Percentiles rank a stretch among this genome's conserved stretches.
These are phyloP conservation scores for Chesias legatella DNA, from an alignment of 2,888 invertebrate species.

Conservation along the genomic window DNA sequence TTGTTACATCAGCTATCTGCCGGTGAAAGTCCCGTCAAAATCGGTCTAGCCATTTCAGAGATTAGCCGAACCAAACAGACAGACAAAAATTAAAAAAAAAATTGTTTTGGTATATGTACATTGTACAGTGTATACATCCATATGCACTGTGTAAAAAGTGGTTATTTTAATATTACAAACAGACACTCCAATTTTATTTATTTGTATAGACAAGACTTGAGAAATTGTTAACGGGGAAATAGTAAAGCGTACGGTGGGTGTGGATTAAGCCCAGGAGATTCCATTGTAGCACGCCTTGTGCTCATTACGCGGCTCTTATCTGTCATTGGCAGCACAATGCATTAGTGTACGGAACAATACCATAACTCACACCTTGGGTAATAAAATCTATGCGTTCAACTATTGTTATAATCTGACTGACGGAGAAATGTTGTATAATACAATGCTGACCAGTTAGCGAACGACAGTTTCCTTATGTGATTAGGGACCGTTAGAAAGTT, in stretches of 20 bases:
- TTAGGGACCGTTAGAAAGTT: too few relatives aligned
- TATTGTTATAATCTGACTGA: not conserved
- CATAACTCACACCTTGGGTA: conserved; percentile 52
- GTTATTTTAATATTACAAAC: too few relatives aligned
- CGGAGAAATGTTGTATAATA: conserved; percentile 2
- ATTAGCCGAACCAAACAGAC: too few relatives aligned
- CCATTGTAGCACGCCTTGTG: conserved; percentile 54
- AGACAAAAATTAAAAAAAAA: too few relatives aligned
- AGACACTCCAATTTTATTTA: too few relatives aligned
- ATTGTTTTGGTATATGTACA: too few relatives aligned
- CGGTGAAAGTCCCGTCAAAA: too few relatives aligned
- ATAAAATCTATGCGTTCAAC: conserved; percentile 38
- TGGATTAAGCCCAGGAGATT: conserved; percentile 44
- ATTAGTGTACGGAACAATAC: conserved; percentile 49
- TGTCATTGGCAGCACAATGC: conserved; percentile 73
- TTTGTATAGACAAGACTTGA: conserved; percentile 15
- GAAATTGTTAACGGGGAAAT: conserved; percentile 24
- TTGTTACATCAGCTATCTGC: too few relatives aligned
- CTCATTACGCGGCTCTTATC: conserved; percentile 68
- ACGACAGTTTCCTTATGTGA: too few relatives aligned
- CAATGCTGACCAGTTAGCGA: not conserved
- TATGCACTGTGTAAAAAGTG: too few relatives aligned
- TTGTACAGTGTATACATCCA: too few relatives aligned
- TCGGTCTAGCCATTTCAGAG: too few relatives aligned
- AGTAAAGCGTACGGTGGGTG: conserved; percentile 31